A percentile compares a stretch with the other conserved stretches of the same genome.
phyloP scores from a whole-genome alignment of 2,113 vertebrate species.

The Tetrax tetrax region DNA sequence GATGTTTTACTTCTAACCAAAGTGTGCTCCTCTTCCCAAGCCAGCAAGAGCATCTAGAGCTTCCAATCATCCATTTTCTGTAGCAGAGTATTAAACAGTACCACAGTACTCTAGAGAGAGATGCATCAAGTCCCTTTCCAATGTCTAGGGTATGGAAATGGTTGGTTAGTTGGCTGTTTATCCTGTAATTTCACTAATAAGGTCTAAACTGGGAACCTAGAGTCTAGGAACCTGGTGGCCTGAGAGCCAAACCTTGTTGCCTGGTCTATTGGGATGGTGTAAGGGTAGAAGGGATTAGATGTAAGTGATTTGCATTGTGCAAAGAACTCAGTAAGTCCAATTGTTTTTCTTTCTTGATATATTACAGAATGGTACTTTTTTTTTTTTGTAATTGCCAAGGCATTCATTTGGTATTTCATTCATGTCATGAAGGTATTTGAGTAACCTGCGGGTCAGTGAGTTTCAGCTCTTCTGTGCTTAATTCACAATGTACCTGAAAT shows the following conservation, averaged over 20 bases:
- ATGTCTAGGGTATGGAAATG: not conserved
- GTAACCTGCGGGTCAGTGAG: not conserved
- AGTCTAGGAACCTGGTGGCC: not conserved
- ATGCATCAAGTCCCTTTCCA: not conserved
- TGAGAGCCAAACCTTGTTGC: not conserved
- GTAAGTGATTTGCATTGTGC: not conserved
- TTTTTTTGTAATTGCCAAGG: not conserved
- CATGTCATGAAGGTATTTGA: not conserved
- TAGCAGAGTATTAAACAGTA: not conserved
- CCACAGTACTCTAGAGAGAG: not conserved
- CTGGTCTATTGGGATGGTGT: not conserved
- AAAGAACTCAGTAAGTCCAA: not conserved
- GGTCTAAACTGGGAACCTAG: not conserved
- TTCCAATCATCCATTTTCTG: not conserved
- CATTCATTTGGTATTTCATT: not conserved
- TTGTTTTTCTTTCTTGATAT: not conserved
- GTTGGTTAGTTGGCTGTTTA: not conserved
- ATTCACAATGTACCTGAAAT: not conserved
- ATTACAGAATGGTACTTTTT: not conserved
- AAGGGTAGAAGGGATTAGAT: not conserved
- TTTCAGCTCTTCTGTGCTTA: not conserved
- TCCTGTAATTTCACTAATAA: not conserved
- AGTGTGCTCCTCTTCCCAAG: not conserved
- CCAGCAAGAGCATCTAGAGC: not conserved
- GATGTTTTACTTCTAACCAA: not conserved